Conservation (phyloP, 1,140 invertebrate genomes). For the Heterodera schachtii region DNA sequence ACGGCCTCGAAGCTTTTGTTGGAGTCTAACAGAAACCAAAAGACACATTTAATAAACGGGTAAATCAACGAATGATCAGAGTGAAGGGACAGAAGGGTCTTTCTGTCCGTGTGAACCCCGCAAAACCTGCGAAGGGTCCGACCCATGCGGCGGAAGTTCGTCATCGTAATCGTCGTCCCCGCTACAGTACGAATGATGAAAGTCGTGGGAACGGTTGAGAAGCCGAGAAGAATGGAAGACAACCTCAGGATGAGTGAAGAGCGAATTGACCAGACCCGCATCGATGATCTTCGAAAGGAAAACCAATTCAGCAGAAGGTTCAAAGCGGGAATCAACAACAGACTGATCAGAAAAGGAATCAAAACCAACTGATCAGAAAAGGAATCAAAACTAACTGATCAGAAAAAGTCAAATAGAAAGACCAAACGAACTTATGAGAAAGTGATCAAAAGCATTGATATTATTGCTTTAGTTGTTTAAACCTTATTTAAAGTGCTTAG, state of each 20-base stretch:
- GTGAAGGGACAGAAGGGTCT: not conserved
- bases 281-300: conserved; percentile 58
- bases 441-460: too few relatives aligned
- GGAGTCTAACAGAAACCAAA: conserved; percentile 7
- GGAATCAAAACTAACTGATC: too few relatives aligned
- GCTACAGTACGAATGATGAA: conserved; percentile 44
- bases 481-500: conserved; percentile 63
- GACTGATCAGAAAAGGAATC: too few relatives aligned
- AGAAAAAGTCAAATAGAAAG: too few relatives aligned
- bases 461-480: not conserved
- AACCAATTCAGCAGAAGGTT: too few relatives aligned
- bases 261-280: conserved; percentile 55
- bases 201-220: conserved; percentile 60
- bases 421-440: not conserved
- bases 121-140: conserved; percentile 12
- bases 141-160: conserved; percentile 8
- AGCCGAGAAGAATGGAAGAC: conserved; percentile 64
- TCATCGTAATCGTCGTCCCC: conserved; percentile 48
- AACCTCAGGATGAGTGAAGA: conserved; percentile 57
- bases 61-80: too few relatives aligned
- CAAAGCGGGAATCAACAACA: too few relatives aligned
- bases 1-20: conserved; percentile 8
- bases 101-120: not conserved
- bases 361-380: too few relatives aligned
- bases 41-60: not conserved